A percentile compares a stretch with the other conserved stretches of the same genome.
phyloP scores from a whole-genome alignment of 2,113 vertebrate species.

The Albula goreensis region DNA sequence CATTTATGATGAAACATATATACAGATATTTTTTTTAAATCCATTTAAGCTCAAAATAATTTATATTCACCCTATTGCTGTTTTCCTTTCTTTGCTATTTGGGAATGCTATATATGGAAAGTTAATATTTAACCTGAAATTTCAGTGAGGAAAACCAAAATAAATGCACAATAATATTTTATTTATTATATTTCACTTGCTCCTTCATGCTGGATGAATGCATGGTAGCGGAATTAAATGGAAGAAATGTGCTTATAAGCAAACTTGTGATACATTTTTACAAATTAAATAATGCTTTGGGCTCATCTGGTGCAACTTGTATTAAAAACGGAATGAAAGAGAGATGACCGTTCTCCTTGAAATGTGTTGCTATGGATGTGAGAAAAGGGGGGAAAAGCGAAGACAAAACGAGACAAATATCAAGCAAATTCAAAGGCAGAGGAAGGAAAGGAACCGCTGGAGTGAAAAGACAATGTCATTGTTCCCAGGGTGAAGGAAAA shows the following conservation, averaged over 20 bases:
- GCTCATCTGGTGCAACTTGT: neutral
- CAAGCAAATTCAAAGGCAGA: conserved; percentile 74
- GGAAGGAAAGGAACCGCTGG: conserved; percentile 64
- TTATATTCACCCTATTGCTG: neutral
- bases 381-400: conserved; percentile 34
- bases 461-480: conserved; percentile 68
- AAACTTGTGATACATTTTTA: neutral
- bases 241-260: neutral
- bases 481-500: conserved; percentile 52
- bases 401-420: conserved; percentile 54
- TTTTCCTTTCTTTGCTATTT: neutral
- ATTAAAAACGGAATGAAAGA: conserved; percentile 14
- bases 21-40: neutral
- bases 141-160: too few species aligned
- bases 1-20: neutral
- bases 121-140: neutral
- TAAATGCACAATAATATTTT: too few species aligned
- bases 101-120: too few species aligned
- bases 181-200: too few species aligned
- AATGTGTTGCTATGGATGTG: conserved; percentile 39
- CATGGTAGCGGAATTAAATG: neutral
- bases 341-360: conserved; percentile 30
- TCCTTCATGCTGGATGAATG: neutral
- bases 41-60: too few species aligned
- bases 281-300: neutral